Conservation (phyloP, 2,888 invertebrate genomes). For the Scaptodrosophila latifasciaeformis region DNA sequence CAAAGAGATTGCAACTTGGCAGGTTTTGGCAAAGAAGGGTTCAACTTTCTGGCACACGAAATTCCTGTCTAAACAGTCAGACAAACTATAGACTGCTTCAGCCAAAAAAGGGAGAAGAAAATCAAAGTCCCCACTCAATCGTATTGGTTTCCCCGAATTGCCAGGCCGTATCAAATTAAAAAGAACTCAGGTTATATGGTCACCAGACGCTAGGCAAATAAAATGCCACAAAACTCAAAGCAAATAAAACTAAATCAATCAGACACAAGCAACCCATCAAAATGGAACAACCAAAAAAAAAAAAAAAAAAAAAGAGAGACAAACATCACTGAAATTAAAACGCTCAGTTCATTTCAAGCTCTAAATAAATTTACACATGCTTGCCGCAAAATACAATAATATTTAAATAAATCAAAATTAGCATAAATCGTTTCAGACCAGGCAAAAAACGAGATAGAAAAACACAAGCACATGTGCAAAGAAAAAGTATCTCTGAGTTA, state of each 20-base stretch:
- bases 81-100: no score
- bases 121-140: no score
- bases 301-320: neutral
- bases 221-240: conserved; percentile 5
- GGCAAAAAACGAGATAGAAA: neutral
- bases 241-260: conserved; percentile 12
- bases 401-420: conserved; percentile 54
- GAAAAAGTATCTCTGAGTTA: conserved; percentile 18
- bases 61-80: no score
- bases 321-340: neutral
- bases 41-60: no score
- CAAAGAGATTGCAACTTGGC: no score
- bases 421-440: conserved; percentile 25
- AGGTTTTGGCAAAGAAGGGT: no score
- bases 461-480: conserved; percentile 1
- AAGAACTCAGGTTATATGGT: no score
- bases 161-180: no score
- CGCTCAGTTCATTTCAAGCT: conserved; percentile 8
- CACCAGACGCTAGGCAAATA: conserved; percentile 15
- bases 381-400: conserved; percentile 33
- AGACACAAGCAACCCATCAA: neutral
- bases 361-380: conserved; percentile 10
- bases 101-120: no score
- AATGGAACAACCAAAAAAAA: no score
- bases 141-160: no score